Evolutionary conservation across 2,113 vertebrate species (phyloP).

Genomic region (Mugil cephalus): DNA sequence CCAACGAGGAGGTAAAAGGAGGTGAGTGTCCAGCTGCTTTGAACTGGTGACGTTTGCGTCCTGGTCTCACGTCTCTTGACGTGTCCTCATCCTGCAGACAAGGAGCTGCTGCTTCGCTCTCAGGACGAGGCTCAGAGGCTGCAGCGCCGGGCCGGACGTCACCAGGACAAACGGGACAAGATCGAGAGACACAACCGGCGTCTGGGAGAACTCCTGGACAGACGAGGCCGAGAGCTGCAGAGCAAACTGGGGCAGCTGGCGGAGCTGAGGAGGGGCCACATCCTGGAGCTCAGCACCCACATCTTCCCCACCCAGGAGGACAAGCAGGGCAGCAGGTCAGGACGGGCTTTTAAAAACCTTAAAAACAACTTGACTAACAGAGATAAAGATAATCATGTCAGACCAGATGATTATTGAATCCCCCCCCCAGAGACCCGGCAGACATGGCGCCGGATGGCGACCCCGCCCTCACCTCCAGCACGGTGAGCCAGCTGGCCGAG

Average conservation of each 20-base stretch:
- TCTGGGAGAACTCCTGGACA: conserved; percentile 91
- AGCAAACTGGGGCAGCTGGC: conserved; percentile 87
- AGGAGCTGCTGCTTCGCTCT: conserved; percentile 87
- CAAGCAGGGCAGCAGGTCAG: conserved; percentile 89
- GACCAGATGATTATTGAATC: too few species aligned
- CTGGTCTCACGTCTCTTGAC: conserved; percentile 10
- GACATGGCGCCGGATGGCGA: conserved; percentile 90
- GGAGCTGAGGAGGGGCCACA: conserved; percentile 84
- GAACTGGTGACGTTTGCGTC: not conserved
- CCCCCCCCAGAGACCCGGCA: conserved; percentile 88
- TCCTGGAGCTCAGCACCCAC: conserved; percentile 92
- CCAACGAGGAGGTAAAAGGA: conserved; percentile 90
- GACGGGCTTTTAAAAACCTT: not conserved
- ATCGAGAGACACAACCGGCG: conserved; percentile 92
- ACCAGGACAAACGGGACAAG: conserved; percentile 97
- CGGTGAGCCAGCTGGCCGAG: conserved; percentile 96
- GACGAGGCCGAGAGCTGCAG: conserved; percentile 85
- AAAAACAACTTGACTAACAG: too few species aligned
- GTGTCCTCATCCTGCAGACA: conserved; percentile 77
- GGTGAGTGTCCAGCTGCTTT: conserved; percentile 81
- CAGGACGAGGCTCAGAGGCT: conserved; percentile 94
- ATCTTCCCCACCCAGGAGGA: conserved; percentile 95
- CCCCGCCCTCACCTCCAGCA: conserved; percentile 93
- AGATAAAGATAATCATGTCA: too few species aligned
- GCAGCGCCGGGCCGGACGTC: conserved; percentile 90